Conservation (phyloP, 2,113 vertebrate genomes). For the Oplegnathus fasciatus region DNA sequence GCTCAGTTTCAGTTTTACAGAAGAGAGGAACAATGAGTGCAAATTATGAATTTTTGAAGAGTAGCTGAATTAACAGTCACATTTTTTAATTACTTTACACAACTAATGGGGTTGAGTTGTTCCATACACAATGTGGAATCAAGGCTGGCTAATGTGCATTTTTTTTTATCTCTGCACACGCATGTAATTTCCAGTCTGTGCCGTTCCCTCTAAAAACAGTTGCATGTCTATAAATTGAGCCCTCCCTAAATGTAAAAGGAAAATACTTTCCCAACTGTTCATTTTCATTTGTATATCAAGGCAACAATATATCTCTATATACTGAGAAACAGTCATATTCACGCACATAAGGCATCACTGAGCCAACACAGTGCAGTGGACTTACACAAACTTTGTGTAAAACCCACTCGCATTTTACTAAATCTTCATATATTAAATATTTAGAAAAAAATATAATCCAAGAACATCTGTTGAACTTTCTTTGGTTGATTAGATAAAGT, state of each 20-base stretch:
- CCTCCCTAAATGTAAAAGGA: conserved; percentile 29
- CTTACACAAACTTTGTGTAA: conserved; percentile 31
- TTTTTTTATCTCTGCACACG: conserved; percentile 28
- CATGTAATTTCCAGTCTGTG: conserved; percentile 10
- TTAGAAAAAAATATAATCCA: conserved; percentile 25
- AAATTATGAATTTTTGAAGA: background rate
- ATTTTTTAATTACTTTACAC: background rate
- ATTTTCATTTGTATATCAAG: conserved; percentile 55
- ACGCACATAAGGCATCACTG: conserved; percentile 53
- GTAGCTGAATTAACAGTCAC: background rate
- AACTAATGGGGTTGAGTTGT: conserved; percentile 1
- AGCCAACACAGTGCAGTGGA: conserved; percentile 42
- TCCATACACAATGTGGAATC: conserved; percentile 5
- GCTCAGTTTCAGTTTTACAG: conserved; percentile 20
- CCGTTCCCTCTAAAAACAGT: conserved; percentile 54
- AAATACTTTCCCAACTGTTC: conserved; percentile 26
- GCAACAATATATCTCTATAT: conserved; percentile 53
- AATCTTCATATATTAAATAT: conserved; percentile 29
- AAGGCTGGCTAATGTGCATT: conserved; percentile 13
- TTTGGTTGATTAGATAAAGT: conserved; percentile 65
- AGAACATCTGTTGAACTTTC: conserved; percentile 39
- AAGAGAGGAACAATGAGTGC: background rate
- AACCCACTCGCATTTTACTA: conserved; percentile 11
- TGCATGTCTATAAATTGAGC: conserved; percentile 40
- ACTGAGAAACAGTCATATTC: conserved; percentile 51